Evolutionary conservation across 2,797 vertebrate species (phyloP), one percentile per base, ranked within the genome.

Genomic region (Karalla daura): DNA sequence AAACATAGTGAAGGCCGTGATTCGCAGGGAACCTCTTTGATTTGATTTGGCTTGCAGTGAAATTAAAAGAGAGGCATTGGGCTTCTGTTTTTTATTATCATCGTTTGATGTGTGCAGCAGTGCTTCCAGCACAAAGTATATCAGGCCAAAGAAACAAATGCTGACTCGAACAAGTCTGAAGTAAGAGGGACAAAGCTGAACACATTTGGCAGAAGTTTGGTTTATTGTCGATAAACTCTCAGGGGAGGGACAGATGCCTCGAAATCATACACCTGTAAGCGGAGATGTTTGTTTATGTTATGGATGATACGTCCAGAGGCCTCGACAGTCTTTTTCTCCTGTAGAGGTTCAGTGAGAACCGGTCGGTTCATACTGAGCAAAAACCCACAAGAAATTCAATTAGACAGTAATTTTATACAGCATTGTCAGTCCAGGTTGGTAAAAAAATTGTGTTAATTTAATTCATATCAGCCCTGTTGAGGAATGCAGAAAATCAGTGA

Each of bases 81-180:
- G n/a, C n/a, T n/a, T n/a, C n/a, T n/a, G n/a, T n/a, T n/a, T 43
- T 80, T 46, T n/a, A 63, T 69, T 72, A 36, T 1, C 53, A 36
- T 51, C 46, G 15, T 70, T 68, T 51, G 24, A 33, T 35, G 27
- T 41, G 49, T 7, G 49, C 0, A 15, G n/a, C 37, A 21, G 17
- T 24, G 60, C 53, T 49, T 58, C 21, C 5, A 12, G 27, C 27
- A 17, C 15, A 55, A 66, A 56, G 47, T 45, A 15, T 55, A 49
- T 27, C 15, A 11, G 14, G 23, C 17, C 43, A 18, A 10, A 21
- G 14, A 59, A 17, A 41, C 10, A 37, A 55, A 47, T 15, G 18
- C 28, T 28, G 13, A 32, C 17, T 67, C 8, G 45, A 54, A 50
- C 51, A 21, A 21, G 47, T 44, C 4, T 39, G 50, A 30, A 54